Evolutionary conservation across 2,113 vertebrate species (phyloP), one percentile per base, ranked within the genome.

Genomic region (Channa argus): DNA sequence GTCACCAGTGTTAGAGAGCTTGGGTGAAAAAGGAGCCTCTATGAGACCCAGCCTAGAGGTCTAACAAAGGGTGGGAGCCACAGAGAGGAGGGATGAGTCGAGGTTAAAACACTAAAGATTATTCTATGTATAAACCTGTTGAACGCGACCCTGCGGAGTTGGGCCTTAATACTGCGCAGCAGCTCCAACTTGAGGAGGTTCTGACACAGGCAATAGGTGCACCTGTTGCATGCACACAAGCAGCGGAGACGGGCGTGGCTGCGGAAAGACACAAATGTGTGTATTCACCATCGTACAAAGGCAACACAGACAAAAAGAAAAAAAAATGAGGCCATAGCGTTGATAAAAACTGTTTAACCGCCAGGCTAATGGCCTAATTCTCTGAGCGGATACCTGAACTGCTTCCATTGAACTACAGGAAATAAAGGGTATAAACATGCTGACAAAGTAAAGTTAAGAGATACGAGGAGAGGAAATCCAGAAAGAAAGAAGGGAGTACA

Each of bases 121-220:
- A 94, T 93, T 87, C 94, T 94, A 92, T 86, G 68, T 75, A 87
- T 90, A 95, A 94, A 99, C 98, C 98, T 99, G 97, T 96, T 98
- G 92, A 96, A 95, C 93, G 97, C 90, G 93, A 96, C 96, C 91
- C 96, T 96, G 97, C 95, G 95, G 95, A 99, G 92, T 94, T 96
- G 96, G 95, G 97, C 96, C 96, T 98, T 98, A 96, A 99, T 92
- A 92, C 94, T 96, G 95, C 96, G 96, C 95, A 99, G 95, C 94
- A 99, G 96, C 95, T 97, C 96, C 96, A 95, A 96, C 96, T 95
- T 96, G 94, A 99, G 96, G 95, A 99, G 94, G 95, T 96, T 98
- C 95, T 98, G 97, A 98, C 96, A 97, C 95, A 99, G 95, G 97
- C 98, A 99, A 96, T 96, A 97, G 91, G 96, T 96, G 91, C 98